These are phyloP conservation scores for Abramis brama DNA, from an alignment of 2,113 vertebrate genomes.

Conservation along the genomic window DNA sequence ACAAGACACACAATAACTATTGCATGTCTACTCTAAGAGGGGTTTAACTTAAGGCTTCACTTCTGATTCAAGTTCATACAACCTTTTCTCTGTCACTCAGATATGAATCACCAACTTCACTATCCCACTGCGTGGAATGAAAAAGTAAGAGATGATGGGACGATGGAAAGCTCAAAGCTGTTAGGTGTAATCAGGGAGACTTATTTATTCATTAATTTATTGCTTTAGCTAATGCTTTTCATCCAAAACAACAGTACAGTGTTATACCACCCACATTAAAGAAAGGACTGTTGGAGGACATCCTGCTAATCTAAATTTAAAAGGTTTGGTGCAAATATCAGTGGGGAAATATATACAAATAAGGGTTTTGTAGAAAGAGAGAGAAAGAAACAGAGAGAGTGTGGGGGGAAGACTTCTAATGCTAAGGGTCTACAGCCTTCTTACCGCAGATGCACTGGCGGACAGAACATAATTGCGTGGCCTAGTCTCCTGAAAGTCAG, in stretches of 20 bases:
- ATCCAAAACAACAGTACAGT: not conserved
- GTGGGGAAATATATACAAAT: slow-evolving; percentile 1
- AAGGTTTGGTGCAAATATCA: not conserved
- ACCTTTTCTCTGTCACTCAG: slow-evolving; percentile 36
- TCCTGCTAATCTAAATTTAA: not conserved
- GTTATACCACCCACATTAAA: not conserved
- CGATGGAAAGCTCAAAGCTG: not conserved
- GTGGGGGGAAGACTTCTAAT: slow-evolving; percentile 7
- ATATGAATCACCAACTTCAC: slow-evolving; percentile 24
- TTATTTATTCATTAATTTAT: not conserved
- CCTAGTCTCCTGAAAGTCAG: slow-evolving; percentile 98
- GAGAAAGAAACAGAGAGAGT: not conserved
- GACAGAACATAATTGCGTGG: slow-evolving; percentile 98
- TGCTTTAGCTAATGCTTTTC: too few relatives aligned
- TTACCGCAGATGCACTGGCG: slow-evolving; percentile 98
- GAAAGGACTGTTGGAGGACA: not conserved
- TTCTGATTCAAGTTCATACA: slow-evolving; percentile 1
- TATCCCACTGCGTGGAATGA: slow-evolving; percentile 41
- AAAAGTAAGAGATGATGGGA: not conserved
- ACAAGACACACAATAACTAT: not conserved
- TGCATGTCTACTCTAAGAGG: slow-evolving; percentile 5
- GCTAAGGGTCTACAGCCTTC: slow-evolving; percentile 60
- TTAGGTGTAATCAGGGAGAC: not conserved
- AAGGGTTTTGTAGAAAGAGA: slow-evolving; percentile 12
- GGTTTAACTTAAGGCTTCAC: not conserved